Evolutionary conservation across 1,140 invertebrate species (phyloP).

Genomic region (Goniozus legneri): DNA sequence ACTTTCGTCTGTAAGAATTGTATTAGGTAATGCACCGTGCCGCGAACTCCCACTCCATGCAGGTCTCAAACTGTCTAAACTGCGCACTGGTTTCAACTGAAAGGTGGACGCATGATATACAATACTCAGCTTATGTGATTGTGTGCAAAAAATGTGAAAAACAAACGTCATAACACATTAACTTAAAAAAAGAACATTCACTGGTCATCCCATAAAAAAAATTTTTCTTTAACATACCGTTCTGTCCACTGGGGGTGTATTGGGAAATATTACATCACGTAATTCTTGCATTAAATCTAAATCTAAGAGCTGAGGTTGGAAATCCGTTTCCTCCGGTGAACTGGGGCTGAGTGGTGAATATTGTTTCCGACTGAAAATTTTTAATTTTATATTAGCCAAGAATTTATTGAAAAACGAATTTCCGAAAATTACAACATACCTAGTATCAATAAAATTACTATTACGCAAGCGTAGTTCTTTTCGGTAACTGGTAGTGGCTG

Average conservation of each 20-base stretch:
- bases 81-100: conserved; percentile 61
- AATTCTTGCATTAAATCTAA: conserved; percentile 68
- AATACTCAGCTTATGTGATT: conserved; percentile 8
- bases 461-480: conserved; percentile 52
- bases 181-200: background rate
- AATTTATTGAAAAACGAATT: background rate
- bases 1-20: too few relatives aligned
- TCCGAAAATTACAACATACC: conserved; percentile 34
- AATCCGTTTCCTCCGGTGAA: conserved; percentile 54
- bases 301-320: conserved; percentile 48
- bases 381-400: background rate
- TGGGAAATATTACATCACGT: conserved; percentile 60
- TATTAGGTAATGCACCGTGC: conserved; percentile 46
- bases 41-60: conserved; percentile 45
- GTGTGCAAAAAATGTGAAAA: too few relatives aligned
- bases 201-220: background rate
- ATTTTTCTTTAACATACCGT: conserved; percentile 43
- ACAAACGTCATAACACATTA: too few relatives aligned
- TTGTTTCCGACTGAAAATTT: conserved; percentile 45
- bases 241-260: conserved; percentile 55
- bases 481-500: conserved; percentile 52
- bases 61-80: conserved; percentile 60
- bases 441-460: conserved; percentile 48
- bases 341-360: conserved; percentile 56
- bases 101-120: conserved; percentile 38